Conservation (phyloP, 2,888 invertebrate genomes). For the Phorcus lineatus region DNA sequence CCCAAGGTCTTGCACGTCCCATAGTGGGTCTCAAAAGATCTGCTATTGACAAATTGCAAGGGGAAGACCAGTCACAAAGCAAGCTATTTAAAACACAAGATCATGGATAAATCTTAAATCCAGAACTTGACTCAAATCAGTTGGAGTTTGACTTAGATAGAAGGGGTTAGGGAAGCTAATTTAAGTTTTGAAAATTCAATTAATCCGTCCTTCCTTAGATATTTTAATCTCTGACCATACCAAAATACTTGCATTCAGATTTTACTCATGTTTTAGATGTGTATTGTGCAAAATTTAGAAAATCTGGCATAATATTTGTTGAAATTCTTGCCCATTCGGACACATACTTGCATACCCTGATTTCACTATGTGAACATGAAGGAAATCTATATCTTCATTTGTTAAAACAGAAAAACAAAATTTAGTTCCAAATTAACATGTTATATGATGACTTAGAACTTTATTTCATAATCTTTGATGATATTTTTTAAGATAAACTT, state of each 20-base stretch:
- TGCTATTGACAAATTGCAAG: background rate
- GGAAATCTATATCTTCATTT: too few relatives aligned
- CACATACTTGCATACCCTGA: background rate
- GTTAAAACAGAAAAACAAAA: too few relatives aligned
- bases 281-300: background rate
- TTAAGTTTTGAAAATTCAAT: too few relatives aligned
- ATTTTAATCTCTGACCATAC: background rate
- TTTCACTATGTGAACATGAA: background rate
- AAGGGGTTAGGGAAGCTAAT: too few relatives aligned
- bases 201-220: background rate
- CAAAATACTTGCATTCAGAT: background rate
- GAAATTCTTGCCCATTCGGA: background rate
- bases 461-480: too few relatives aligned
- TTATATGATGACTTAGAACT: too few relatives aligned
- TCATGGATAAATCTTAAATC: background rate
- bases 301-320: background rate
- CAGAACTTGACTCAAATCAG: too few relatives aligned
- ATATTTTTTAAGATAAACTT: too few relatives aligned
- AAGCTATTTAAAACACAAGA: slow-evolving; percentile 1
- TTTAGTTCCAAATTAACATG: too few relatives aligned
- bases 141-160: too few relatives aligned
- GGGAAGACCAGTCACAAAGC: background rate
- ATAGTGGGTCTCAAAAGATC: background rate
- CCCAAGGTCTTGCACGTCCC: background rate
- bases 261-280: background rate